Evolutionary conservation across 2,888 invertebrate species (phyloP).

Genomic region (Amaurobius ferox): DNA sequence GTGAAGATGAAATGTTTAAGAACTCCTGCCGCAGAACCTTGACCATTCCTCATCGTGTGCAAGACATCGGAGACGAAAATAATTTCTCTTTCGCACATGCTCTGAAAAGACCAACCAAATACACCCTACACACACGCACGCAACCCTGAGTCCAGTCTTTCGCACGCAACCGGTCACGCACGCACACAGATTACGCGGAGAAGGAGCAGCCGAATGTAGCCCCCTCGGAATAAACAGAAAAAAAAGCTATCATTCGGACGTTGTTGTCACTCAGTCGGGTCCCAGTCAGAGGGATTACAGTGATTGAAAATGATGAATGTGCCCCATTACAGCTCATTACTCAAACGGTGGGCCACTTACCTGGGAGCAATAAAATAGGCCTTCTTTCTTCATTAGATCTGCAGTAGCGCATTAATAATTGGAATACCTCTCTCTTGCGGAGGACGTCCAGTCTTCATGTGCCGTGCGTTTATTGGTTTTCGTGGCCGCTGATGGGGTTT

Average conservation of each 20-base stretch:
- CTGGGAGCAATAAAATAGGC: conserved; percentile 57
- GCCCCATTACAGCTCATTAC: conserved; percentile 69
- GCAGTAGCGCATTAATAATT: conserved; percentile 27
- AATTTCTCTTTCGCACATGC: conserved; percentile 27
- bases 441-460: not conserved
- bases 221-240: conserved; percentile 22
- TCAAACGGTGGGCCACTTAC: conserved; percentile 64
- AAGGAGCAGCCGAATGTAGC: conserved; percentile 17
- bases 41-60: no score
- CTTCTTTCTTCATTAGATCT: conserved; percentile 46
- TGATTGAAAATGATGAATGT: conserved; percentile 71
- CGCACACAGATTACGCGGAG: conserved; percentile 28
- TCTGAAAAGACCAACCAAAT: not conserved
- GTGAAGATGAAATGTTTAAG: no score
- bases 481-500: conserved; percentile 9
- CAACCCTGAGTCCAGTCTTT: not conserved
- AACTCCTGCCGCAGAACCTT: no score
- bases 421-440: not conserved
- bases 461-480: conserved; percentile 43
- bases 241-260: conserved; percentile 50
- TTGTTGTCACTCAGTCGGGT: conserved; percentile 55
- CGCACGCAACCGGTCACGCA: conserved; percentile 36
- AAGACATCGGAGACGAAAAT: no score
- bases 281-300: conserved; percentile 52
- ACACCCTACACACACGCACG: not conserved